Conservation (phyloP, 2,888 invertebrate species). For the Cyrtodaria siliqua region DNA sequence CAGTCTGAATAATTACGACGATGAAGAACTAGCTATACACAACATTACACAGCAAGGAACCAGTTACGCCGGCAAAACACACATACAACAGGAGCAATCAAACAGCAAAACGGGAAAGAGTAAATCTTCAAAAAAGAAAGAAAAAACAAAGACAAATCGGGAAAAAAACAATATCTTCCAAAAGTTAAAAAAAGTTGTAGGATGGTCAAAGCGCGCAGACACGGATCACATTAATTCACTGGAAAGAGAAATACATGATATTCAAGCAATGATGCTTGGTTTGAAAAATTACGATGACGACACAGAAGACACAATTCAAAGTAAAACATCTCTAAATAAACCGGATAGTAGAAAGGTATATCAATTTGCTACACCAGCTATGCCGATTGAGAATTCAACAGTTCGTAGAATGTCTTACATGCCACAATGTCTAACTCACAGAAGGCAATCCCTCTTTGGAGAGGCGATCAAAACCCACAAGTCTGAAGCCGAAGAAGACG, state of each 20-base stretch:
- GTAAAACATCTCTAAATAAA: not conserved
- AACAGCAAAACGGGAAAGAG: too few relatives aligned
- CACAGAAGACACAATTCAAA: not conserved
- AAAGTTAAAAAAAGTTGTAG: not conserved
- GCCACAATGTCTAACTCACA: not conserved
- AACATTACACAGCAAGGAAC: too few relatives aligned
- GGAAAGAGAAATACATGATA: constrained; percentile 1
- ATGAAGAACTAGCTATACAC: too few relatives aligned
- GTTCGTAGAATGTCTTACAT: constrained; percentile 9
- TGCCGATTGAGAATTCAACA: not conserved
- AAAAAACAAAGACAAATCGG: not conserved
- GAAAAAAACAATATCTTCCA: not conserved
- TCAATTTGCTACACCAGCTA: not conserved
- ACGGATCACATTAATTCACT: too few relatives aligned
- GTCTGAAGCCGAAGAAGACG: constrained; percentile 11
- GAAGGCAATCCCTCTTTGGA: constrained; percentile 50
- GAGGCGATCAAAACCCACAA: constrained; percentile 11
- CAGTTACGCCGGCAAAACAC: too few relatives aligned
- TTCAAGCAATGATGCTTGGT: not conserved
- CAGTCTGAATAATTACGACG: too few relatives aligned
- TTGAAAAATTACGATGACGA: constrained; percentile 3
- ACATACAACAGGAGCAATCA: too few relatives aligned
- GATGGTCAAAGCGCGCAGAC: constrained; percentile 2
- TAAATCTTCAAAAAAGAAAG: too few relatives aligned
- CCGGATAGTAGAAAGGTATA: not conserved